Evolutionary conservation across 1,140 invertebrate species (phyloP), one percentile per base, ranked within the genome.

Genomic region (Melitaea cinxia): DNA sequence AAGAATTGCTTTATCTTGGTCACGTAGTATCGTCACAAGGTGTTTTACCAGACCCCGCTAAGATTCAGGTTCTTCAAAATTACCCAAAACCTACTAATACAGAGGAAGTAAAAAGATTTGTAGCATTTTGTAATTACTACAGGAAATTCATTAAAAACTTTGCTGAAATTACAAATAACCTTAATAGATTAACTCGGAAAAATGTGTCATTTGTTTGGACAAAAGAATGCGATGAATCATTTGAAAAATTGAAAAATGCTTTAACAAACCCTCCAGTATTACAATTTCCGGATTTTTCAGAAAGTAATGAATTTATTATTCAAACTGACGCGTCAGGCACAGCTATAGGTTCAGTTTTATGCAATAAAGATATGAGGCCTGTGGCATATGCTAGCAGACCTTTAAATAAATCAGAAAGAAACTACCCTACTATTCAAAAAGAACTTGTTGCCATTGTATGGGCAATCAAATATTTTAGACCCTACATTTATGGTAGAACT

Each of bases 1-100:
- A 76, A 68, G 58, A 80, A 65, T 45, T 78, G 23, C 39, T 75
- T 49, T 83, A 79, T 66, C 45, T 87, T 6, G 79, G 82, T 2
- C 76, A 83, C 28, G 60, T 78, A 9, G 65, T 82, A 4, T 74
- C 79, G 7, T 26, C 39, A 10, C 14, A 75, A 30, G 80, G 77
- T n/a, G 62, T 78, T 9, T 50, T 49, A 35, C 74, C 77, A 0
- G 77, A 83, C 53, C 72, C 78, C 2, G 61, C 73, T 3, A 82
- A 88, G 73, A 70, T 65, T 6, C 35, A 58, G 28, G 49, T 69
- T 3, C 30, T 85, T 2, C 7, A 68, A 53, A 71, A 76, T n/a
- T 87, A 74, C 55, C 75, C 72, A 45, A 53, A 19, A 17, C 79
- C 80, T 14, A 58, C 49, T 54, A 76, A 64, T 52, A n/a, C 64